Evolutionary conservation across 2,797 vertebrate genomes (phyloP), one percentile per base, ranked within the genome.

Genomic region (Phrynocephalus forsythii): DNA sequence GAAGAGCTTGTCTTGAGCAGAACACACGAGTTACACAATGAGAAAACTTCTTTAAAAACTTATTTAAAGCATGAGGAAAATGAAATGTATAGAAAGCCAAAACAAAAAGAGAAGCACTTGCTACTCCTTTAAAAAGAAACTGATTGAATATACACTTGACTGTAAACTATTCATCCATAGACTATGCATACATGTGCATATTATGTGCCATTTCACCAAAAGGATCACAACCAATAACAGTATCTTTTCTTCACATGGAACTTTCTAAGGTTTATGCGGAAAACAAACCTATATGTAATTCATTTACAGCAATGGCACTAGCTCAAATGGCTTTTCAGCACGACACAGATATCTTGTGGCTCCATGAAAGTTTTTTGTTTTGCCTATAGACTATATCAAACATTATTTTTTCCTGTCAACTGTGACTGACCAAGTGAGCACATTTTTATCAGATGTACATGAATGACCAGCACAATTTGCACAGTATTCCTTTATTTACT

Each of bases 51-150:
- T 66, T 33, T 20, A 72, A 86, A 80, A n/a, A 10, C 63, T 22
- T 5, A 63, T 72, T 86, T 86, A 60, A 33, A 75, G 68, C 33
- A 71, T 72, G 77, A 86, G 80, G 50, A 83, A 71, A 66, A 86
- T 72, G 50, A 83, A 71, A 66, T 50, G 38, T 1, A 9, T 30
- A 83, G 82, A 86, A 63, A 82, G 67, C 33, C 60, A 60, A 67
- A 81, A 13, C 60, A 82, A 68, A 15, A 38, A 83, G 75, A 44
- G 33, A 76, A 66, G 52, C 83, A 76, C 73, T 75, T 76, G 30
- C 81, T 87, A 22, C 33, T 38, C 26, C 11, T 87, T 75, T 38
- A 66, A 82, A 75, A 82, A 44, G 13, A 56, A 82, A 20, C 7
- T 28, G 50, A 26, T 33, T 87, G n/a, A 82, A 16, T 60, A 56